These are phyloP conservation scores for Pseudomugil tenellus DNA, from an alignment of 2,797 vertebrate genomes.

Conservation along the genomic window DNA sequence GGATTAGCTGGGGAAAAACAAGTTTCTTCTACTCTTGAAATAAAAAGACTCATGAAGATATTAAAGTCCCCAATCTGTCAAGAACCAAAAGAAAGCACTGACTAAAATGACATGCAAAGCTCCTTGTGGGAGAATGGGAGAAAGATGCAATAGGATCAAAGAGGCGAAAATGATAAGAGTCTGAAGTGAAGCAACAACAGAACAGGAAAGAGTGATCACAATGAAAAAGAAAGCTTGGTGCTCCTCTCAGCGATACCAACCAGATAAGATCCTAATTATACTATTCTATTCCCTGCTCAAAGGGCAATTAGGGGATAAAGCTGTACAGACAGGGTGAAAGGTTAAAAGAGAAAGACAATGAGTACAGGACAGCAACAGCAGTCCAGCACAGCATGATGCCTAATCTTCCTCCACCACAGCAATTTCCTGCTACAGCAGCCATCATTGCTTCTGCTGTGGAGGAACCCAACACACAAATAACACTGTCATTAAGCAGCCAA, in stretches of 20 bases:
- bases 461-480: slow-evolving; percentile 72
- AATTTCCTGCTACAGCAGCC: slow-evolving; percentile 81
- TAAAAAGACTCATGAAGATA: slow-evolving; percentile 44
- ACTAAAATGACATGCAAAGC: slow-evolving; percentile 60
- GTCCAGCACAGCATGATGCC: slow-evolving; percentile 76
- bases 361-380: slow-evolving; percentile 58
- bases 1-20: slow-evolving; percentile 29
- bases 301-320: slow-evolving; percentile 76
- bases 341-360: slow-evolving; percentile 42
- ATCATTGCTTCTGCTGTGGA: slow-evolving; percentile 66
- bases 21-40: slow-evolving; percentile 28
- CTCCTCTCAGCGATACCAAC: slow-evolving; percentile 73
- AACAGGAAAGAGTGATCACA: slow-evolving; percentile 52
- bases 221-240: slow-evolving; percentile 63
- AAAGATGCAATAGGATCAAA: slow-evolving; percentile 57
- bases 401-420: slow-evolving; percentile 80
- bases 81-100: slow-evolving; percentile 44
- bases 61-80: slow-evolving; percentile 72
- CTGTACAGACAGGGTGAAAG: slow-evolving; percentile 61
- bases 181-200: slow-evolving; percentile 56
- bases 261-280: slow-evolving; percentile 84
- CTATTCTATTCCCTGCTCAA: slow-evolving; percentile 77
- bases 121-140: slow-evolving; percentile 51
- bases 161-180: slow-evolving; percentile 54
- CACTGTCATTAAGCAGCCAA: slow-evolving; percentile 79